Evolutionary conservation across 2,888 invertebrate species (phyloP), one percentile per base, ranked within the genome.

Genomic region (Hirtodrosophila alboralis): DNA sequence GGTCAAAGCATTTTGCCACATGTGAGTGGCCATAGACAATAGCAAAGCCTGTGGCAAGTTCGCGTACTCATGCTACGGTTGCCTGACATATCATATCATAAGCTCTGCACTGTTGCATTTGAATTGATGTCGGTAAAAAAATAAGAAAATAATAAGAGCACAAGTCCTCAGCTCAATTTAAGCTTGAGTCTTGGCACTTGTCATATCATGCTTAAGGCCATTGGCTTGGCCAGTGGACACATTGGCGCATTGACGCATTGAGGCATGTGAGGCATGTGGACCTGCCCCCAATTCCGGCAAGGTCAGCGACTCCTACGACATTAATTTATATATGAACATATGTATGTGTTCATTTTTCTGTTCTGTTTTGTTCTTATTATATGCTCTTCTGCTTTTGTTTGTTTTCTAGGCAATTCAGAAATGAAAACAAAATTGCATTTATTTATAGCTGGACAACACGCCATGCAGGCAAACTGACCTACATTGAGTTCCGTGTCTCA

Each of bases 401-500:
- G 44, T 49, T 71, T 64, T 66, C 74, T 56, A 71, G 78, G 64
- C 84, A 65, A 68, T 80, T 57, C 61, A 37, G 63, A 67, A 65
- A 59, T 54, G 63, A 76, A 67, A 67, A 58, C 73, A 62, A 33
- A 72, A 77, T 53, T 62, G 63, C 68, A 84, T 65, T 70, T 74
- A 74, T 74, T 74, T 74, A 64, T 74, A 74, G 73, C 76, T 57
- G 71, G 75, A 69, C 65, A 65, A 58, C 51, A 61, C 36, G 57
- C 57, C 51, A 45, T 72, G 54, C 72, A 67, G 33, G 14, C 71
- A 54, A 76, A 62, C 63, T 64, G 80, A 80, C 84, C 77, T 77
- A 71, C 77, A 84, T 79, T 73, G 45, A 64, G 67, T 71, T 65
- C 69, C 66, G 70, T 49, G 34, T 70, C 38, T 41, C n/a, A 45